Evolutionary conservation across 2,797 vertebrate species (phyloP).

Genomic region (Acanthurus tractus): DNA sequence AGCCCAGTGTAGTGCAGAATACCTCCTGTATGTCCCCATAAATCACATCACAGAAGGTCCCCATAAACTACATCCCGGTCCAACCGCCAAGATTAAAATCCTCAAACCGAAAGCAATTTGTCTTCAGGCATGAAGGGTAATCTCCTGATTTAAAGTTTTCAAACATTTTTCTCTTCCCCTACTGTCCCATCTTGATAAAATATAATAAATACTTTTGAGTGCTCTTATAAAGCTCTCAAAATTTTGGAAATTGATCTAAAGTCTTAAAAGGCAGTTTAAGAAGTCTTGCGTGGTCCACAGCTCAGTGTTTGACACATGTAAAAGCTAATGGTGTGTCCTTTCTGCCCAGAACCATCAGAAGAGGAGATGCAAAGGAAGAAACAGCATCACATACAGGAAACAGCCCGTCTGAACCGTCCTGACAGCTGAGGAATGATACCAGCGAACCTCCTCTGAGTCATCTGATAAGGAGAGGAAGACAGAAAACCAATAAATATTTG

Average conservation of each 20-base stretch:
- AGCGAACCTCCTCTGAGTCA: slow-evolving; percentile 78
- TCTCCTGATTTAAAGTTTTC: not conserved
- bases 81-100: not conserved
- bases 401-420: slow-evolving; percentile 27
- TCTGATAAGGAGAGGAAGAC: slow-evolving; percentile 64
- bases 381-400: slow-evolving; percentile 42
- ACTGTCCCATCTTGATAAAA: not conserved
- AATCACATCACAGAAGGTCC: not conserved
- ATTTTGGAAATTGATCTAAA: not conserved
- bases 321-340: no score
- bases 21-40: not conserved
- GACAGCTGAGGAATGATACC: slow-evolving; percentile 73
- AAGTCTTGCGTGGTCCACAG: not conserved
- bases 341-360: slow-evolving; percentile 13
- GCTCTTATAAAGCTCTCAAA: not conserved
- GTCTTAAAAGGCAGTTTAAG: not conserved
- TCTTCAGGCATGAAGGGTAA: not conserved
- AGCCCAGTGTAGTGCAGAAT: not conserved
- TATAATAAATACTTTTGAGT: slow-evolving; percentile 9
- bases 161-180: not conserved
- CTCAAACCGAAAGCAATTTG: not conserved
- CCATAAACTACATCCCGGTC: not conserved
- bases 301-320: not conserved
- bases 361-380: slow-evolving; percentile 51
- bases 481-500: not conserved